Evolutionary conservation across 2,113 vertebrate species (phyloP).

Genomic region (Myiozetetes cayanensis): DNA sequence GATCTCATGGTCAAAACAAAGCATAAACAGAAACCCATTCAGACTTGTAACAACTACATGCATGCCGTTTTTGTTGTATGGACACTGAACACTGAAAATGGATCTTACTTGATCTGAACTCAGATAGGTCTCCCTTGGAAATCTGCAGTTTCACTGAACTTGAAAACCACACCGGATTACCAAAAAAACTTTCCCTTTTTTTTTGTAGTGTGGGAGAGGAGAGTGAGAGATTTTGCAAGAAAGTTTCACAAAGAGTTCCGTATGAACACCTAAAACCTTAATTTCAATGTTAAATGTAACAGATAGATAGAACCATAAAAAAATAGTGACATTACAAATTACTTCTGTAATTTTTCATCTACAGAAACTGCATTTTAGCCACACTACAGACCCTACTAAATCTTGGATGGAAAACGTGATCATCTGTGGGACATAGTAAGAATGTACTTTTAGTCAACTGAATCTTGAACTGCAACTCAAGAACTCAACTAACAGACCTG

Average conservation of each 20-base stretch:
- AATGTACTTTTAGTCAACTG: not conserved
- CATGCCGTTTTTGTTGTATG: not conserved
- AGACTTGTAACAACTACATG: not conserved
- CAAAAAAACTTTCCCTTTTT: not conserved
- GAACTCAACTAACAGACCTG: not conserved
- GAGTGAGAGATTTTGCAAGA: not conserved
- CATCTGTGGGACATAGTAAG: not conserved
- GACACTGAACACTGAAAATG: not conserved
- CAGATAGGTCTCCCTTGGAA: not conserved
- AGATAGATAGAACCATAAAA: not conserved
- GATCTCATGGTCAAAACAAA: not conserved
- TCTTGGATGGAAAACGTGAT: not conserved
- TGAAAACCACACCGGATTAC: not conserved
- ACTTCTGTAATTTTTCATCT: not conserved
- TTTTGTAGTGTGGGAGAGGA: fast-evolving
- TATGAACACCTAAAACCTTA: not conserved
- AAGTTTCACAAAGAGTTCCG: not conserved
- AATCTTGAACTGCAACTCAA: not conserved
- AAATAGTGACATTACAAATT: not conserved
- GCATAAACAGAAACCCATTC: not conserved
- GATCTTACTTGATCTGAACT: not conserved
- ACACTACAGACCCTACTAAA: not conserved
- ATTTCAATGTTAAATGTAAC: not conserved
- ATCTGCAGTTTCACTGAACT: not conserved
- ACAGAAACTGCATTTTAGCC: not conserved